Conservation (phyloP, 2,888 invertebrate genomes). For the Drosophila nr. perissopoda region DNA sequence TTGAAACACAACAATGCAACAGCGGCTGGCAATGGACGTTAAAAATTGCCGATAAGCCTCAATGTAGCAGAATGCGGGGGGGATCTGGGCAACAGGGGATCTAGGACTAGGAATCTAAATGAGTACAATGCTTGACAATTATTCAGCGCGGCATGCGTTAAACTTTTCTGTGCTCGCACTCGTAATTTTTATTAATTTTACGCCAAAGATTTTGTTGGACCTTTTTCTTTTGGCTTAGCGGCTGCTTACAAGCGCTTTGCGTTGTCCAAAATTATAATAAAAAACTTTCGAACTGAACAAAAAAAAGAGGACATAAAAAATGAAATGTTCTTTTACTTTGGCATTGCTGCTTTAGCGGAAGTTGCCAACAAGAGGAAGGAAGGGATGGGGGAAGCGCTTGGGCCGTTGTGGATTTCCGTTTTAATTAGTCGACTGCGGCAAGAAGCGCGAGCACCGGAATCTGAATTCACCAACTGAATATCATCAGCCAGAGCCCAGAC, state of each 20-base stretch:
- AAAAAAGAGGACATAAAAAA: conserved; percentile 55
- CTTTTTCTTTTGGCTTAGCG: conserved; percentile 57
- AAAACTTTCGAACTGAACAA: conserved; percentile 43
- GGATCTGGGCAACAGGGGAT: background rate
- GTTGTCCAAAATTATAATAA: conserved; percentile 65
- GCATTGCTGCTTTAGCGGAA: conserved; percentile 72
- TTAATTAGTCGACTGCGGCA: conserved; percentile 74
- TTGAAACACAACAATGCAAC: conserved; percentile 49
- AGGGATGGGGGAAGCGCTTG: conserved; percentile 9
- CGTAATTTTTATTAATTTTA: conserved; percentile 79
- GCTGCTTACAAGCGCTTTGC: conserved; percentile 72
- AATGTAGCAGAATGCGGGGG: conserved; percentile 5
- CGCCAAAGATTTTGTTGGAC: conserved; percentile 46
- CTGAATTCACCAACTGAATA: conserved; percentile 63
- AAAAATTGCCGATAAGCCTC: conserved; percentile 50
- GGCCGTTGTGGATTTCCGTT: conserved; percentile 78
- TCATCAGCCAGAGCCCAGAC: conserved; percentile 39
- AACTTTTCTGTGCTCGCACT: conserved; percentile 63
- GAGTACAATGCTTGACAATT: conserved; percentile 48
- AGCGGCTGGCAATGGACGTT: conserved; percentile 30
- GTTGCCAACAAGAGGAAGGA: conserved; percentile 19
- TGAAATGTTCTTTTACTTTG: conserved; percentile 76
- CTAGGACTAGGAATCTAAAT: conserved; percentile 19
- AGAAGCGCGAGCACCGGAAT: conserved; percentile 37
- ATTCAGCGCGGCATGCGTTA: conserved; percentile 59